Evolutionary conservation across 2,113 vertebrate species (phyloP).

Genomic region (Pachyramphus minor): DNA sequence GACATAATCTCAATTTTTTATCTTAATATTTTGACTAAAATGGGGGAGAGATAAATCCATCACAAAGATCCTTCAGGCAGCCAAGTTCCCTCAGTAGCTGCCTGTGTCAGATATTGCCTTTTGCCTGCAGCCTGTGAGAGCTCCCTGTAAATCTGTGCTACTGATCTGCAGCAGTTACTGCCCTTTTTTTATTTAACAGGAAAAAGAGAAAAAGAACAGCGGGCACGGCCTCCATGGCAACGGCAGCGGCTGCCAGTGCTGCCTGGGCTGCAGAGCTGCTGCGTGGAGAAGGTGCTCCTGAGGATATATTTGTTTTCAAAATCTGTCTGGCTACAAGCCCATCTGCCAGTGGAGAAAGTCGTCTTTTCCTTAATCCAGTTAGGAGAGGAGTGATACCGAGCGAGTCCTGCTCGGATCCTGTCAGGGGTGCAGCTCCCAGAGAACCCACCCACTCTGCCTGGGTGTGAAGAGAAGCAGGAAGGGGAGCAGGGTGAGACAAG

Average conservation of each 20-base stretch:
- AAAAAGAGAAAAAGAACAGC: not conserved
- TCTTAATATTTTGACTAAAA: not conserved
- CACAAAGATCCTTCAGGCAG: not conserved
- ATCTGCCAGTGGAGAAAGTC: rapidly evolving
- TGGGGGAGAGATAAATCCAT: not conserved
- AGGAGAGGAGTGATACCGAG: rapidly evolving
- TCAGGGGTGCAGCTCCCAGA: not conserved
- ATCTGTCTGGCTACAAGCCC: not conserved
- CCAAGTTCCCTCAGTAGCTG: not conserved
- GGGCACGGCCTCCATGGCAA: constrained; percentile 33
- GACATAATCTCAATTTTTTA: not conserved
- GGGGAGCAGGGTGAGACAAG: not conserved
- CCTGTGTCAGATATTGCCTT: not conserved
- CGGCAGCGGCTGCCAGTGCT: not conserved
- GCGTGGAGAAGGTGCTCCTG: not conserved
- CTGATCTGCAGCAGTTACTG: not conserved
- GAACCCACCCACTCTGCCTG: rapidly evolving
- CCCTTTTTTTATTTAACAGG: not conserved
- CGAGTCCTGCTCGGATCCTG: rapidly evolving
- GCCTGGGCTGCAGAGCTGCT: not conserved
- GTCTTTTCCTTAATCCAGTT: rapidly evolving
- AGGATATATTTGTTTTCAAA: rapidly evolving
- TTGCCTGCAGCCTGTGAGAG: not conserved
- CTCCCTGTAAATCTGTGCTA: rapidly evolving
- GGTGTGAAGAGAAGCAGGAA: rapidly evolving